These are phyloP conservation scores for Nipponacmea schrenckii DNA, from an alignment of 2,888 invertebrate genomes.

Conservation along the genomic window DNA sequence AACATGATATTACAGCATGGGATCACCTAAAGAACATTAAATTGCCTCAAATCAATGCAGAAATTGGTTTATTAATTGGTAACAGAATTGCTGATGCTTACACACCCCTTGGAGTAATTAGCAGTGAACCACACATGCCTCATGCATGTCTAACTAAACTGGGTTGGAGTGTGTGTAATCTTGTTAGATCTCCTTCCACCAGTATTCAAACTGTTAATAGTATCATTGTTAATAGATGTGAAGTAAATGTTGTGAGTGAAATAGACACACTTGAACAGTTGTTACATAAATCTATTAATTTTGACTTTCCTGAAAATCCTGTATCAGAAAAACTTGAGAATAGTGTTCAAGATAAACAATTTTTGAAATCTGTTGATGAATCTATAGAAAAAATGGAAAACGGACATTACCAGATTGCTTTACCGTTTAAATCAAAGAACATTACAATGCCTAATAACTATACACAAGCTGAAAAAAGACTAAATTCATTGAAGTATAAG, in stretches of 20 bases:
- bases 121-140: slow-evolving; percentile 14
- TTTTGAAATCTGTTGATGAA: too few relatives aligned
- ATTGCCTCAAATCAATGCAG: slow-evolving; percentile 10
- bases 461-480: slow-evolving; percentile 1
- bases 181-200: neutral
- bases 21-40: slow-evolving; percentile 11
- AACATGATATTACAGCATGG: slow-evolving; percentile 14
- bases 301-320: too few relatives aligned
- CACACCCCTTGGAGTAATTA: slow-evolving; percentile 10
- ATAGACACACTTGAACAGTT: neutral
- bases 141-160: slow-evolving; percentile 17
- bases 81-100: slow-evolving; percentile 17
- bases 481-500: slow-evolving; percentile 9
- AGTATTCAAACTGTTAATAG: neutral
- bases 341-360: too few relatives aligned
- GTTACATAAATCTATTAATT: neutral
- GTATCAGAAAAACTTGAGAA: too few relatives aligned
- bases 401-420: neutral
- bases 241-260: neutral
- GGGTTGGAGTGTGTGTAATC: slow-evolving; percentile 16
- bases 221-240: neutral
- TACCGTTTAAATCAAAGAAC: neutral
- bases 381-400: neutral
- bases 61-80: slow-evolving; percentile 21
- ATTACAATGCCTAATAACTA: neutral